phyloP scores from a whole-genome alignment of 2,113 vertebrate species.

The Dipodomys stephensi region DNA sequence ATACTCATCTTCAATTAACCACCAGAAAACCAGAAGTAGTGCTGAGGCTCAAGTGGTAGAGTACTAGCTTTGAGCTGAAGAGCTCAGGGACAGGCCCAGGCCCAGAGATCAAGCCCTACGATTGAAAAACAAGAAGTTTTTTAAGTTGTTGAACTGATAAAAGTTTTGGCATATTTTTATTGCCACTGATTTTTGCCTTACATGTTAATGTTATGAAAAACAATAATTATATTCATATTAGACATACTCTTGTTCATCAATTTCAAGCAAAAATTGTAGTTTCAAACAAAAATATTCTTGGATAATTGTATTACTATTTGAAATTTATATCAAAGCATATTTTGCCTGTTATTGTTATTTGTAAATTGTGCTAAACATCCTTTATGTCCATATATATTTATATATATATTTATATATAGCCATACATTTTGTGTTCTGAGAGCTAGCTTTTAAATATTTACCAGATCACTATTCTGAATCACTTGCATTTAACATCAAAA shows the following conservation, averaged over 20 bases:
- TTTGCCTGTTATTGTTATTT: neutral
- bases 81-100: too few relatives aligned
- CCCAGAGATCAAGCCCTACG: too few relatives aligned
- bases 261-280: neutral
- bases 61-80: too few relatives aligned
- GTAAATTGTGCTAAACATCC: neutral
- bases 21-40: too few relatives aligned
- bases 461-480: neutral
- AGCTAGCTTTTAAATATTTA: neutral
- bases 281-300: neutral
- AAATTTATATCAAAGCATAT: neutral
- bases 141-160: neutral
- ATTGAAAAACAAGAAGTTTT: neutral
- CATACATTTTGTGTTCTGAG: neutral
- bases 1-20: too few relatives aligned
- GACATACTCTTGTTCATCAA: neutral
- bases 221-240: neutral
- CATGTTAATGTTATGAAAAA: neutral
- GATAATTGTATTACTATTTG: neutral
- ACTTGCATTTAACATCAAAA: neutral
- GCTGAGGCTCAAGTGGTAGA: too few relatives aligned
- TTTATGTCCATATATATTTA: neutral
- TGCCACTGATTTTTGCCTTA: neutral
- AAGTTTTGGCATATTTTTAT: neutral
- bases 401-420: neutral